Evolutionary conservation across 2,113 vertebrate genomes (phyloP).

Genomic region (Xenopus laevis): DNA sequence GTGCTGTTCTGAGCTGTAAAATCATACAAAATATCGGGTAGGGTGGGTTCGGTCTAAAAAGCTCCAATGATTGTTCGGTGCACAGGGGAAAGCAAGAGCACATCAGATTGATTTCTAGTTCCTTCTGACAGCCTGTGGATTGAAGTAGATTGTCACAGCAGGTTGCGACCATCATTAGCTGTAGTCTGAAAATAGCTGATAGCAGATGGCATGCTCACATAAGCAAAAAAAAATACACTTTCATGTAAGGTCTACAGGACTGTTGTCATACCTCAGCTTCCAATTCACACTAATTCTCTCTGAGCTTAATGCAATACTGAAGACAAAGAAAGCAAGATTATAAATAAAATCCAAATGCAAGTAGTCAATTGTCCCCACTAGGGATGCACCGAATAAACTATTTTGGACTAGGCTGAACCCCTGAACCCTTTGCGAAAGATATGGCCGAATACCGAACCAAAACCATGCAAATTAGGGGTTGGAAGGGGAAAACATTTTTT

Average conservation of each 20-base stretch:
- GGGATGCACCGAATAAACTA: no score
- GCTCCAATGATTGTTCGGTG: slow-evolving; percentile 40
- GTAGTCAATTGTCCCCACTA: no score
- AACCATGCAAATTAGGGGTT: no score
- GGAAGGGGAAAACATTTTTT: no score
- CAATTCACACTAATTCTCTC: slow-evolving; percentile 22
- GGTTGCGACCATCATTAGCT: slow-evolving; percentile 46
- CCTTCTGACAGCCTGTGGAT: slow-evolving; percentile 46
- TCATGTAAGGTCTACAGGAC: slow-evolving; percentile 20
- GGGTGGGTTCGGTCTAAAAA: slow-evolving; percentile 33
- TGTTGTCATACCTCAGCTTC: slow-evolving; percentile 36
- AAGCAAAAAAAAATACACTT: slow-evolving; percentile 40
- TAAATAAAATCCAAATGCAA: no score
- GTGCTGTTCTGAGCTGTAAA: slow-evolving; percentile 13
- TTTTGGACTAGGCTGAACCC: no score
- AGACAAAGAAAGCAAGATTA: no score
- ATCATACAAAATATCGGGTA: slow-evolving; percentile 28
- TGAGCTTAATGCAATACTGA: neutral
- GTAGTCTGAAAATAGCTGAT: slow-evolving; percentile 45
- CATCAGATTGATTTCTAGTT: slow-evolving; percentile 46
- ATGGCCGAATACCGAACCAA: no score
- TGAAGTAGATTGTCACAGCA: slow-evolving; percentile 47
- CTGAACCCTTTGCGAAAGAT: no score
- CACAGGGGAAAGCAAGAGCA: slow-evolving; percentile 45
- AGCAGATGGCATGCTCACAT: slow-evolving; percentile 46